These are phyloP conservation scores for Euwallacea similis DNA, from an alignment of 1,140 invertebrate genomes.

Conservation along the genomic window DNA sequence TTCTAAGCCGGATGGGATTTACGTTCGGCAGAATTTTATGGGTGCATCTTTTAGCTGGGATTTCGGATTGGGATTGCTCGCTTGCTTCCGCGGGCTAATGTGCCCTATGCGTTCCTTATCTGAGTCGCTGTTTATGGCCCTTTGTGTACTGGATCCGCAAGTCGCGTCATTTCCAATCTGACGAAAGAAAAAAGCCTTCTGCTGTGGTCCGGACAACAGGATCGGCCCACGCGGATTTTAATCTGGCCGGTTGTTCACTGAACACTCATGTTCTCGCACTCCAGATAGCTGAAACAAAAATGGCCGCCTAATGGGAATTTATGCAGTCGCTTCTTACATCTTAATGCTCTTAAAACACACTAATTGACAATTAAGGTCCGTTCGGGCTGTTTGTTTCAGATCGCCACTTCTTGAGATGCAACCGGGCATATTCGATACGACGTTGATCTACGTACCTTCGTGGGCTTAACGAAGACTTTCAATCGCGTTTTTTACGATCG, in stretches of 20 bases:
- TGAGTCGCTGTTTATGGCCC: constrained; percentile 32
- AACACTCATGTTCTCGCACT: constrained; percentile 45
- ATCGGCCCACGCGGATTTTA: constrained; percentile 36
- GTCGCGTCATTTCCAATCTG: constrained; percentile 22
- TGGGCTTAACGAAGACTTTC: not conserved
- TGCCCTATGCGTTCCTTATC: constrained; percentile 36
- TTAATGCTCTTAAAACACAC: constrained; percentile 43
- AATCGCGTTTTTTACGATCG: too few species aligned
- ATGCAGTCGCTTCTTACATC: constrained; percentile 42
- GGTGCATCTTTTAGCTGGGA: constrained; percentile 37
- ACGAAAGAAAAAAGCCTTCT: constrained; percentile 7
- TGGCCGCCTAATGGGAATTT: constrained; percentile 43
- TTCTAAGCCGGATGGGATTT: constrained; percentile 34
- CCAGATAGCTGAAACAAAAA: constrained; percentile 41
- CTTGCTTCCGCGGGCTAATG: constrained; percentile 38
- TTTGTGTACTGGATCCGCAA: constrained; percentile 31
- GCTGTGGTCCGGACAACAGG: constrained; percentile 22
- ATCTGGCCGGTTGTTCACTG: constrained; percentile 42
- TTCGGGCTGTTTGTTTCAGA: constrained; percentile 29
- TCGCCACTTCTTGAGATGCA: constrained; percentile 25
- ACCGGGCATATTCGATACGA: constrained; percentile 21
- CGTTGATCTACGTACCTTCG: constrained; percentile 12
- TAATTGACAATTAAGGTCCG: constrained; percentile 44
- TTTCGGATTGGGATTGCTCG: constrained; percentile 35
- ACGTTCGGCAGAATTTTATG: constrained; percentile 32